phyloP scores from a whole-genome alignment of 2,113 vertebrate species.

The Sinosuthora webbiana region DNA sequence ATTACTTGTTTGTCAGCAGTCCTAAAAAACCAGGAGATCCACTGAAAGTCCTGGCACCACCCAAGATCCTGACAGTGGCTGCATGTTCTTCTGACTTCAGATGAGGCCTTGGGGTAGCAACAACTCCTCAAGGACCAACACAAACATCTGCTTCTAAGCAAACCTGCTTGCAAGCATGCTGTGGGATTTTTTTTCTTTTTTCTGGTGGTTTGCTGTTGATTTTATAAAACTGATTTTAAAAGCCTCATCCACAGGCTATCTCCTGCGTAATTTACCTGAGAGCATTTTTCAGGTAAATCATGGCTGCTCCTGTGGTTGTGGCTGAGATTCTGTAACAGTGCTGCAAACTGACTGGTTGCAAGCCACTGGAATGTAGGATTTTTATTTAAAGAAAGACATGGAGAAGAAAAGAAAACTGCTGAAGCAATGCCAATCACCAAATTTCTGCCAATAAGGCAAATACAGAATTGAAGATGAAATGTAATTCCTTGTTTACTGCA shows the following conservation, averaged over 20 bases:
- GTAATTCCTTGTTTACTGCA: neutral
- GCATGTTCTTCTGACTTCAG: neutral
- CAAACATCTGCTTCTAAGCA: neutral
- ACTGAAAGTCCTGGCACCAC: neutral
- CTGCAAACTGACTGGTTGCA: neutral
- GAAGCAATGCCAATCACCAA: neutral
- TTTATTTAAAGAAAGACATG: neutral
- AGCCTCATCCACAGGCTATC: neutral
- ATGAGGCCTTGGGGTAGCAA: neutral
- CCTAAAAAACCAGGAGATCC: neutral
- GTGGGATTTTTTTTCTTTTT: neutral
- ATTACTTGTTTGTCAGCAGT: neutral
- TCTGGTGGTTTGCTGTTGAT: neutral
- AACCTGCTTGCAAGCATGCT: neutral
- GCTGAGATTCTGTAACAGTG: neutral
- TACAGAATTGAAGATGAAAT: neutral
- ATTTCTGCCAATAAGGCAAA: neutral
- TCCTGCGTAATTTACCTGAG: neutral
- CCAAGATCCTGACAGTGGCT: fast-evolving
- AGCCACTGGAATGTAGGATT: neutral
- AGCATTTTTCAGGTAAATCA: neutral
- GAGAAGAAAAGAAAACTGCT: neutral
- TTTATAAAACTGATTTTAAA: neutral
- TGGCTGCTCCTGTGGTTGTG: neutral
- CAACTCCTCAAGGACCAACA: neutral